These are phyloP conservation scores for Eupithecia subfuscata DNA, from an alignment of 2,888 invertebrate species.

Conservation along the genomic window DNA sequence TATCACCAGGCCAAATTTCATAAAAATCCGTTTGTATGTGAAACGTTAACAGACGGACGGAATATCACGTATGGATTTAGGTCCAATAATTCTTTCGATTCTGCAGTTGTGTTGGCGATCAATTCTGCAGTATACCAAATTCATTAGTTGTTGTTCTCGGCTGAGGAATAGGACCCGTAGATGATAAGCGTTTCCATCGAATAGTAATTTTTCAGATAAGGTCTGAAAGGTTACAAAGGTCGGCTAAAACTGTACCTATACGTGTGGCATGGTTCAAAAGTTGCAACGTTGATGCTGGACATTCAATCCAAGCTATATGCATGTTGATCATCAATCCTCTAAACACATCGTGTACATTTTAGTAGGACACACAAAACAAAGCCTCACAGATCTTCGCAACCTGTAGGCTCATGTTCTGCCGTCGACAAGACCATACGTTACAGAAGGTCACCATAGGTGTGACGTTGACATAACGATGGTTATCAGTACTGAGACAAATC, in stretches of 20 bases:
- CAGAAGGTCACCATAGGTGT: conserved; percentile 58
- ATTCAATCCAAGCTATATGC: not conserved
- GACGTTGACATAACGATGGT: conserved; percentile 59
- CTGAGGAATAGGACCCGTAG: not conserved
- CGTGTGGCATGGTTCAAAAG: not conserved
- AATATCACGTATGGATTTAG: not conserved
- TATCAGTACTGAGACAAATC: conserved; percentile 79
- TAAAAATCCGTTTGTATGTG: not conserved
- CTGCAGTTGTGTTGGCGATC: not conserved
- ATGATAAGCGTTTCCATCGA: no score
- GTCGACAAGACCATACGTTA: conserved; percentile 35
- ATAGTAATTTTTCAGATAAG: no score
- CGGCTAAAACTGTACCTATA: no score
- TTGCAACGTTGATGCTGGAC: not conserved
- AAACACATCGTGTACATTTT: not conserved
- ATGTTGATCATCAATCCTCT: not conserved
- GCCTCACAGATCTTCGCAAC: conserved; percentile 10
- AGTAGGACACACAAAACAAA: not conserved
- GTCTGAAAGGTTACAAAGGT: no score
- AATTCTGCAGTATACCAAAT: not conserved
- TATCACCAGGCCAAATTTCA: no score
- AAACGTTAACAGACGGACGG: not conserved
- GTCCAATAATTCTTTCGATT: not conserved
- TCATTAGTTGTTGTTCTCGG: not conserved
- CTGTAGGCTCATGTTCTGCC: conserved; percentile 26